Evolutionary conservation across 1,140 invertebrate species (phyloP), one percentile per base, ranked within the genome.

Genomic region (Dendroctonus ponderosae): DNA sequence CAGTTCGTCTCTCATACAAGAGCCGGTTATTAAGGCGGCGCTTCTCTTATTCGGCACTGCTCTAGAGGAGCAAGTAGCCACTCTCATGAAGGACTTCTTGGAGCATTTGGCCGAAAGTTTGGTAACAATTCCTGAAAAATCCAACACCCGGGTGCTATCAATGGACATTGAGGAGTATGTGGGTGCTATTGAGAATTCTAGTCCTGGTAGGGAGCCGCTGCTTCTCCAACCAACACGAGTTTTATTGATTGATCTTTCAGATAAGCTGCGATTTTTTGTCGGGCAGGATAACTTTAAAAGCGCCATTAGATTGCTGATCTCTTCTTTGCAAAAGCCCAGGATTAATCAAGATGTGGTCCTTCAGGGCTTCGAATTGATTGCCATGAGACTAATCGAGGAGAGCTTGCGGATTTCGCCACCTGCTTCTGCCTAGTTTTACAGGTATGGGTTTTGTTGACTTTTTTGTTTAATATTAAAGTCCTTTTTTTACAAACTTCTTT

Each of bases 331-430:
- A 73, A 73, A 70, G 15, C 58, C 73, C 46, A 77, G 72, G 56
- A 76, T 77, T 50, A 79, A 79, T 66, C 59, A 73, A 65, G 76
- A 79, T 61, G 68, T 77, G 11, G 42, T 75, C 46, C 67, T 79
- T 53, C 77, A 79, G 69, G 62, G 76, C 26, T 75, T 79, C 57
- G 76, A 79, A 54, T 66, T 77, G 8, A 41, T 76, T 69, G 62
- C 62, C 14, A 66, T 74, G 51, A 71, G 74, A 69, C 54, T 76
- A 7, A 77, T 75, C 40, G 68, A 74, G 37, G 74, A 71, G 40
- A 74, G 71, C 26, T 63, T 63, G 38, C 70, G 9, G 38, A n/a
- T 46, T n/a, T 68, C 63, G 7, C 70, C 70, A 9, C 60, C 70
- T 14, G 60, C 67, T 4, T 71, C 66, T 46, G 69, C 69, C 6